phyloP scores from a whole-genome alignment of 2,797 vertebrate species.

The Cetoscarus ocellatus region DNA sequence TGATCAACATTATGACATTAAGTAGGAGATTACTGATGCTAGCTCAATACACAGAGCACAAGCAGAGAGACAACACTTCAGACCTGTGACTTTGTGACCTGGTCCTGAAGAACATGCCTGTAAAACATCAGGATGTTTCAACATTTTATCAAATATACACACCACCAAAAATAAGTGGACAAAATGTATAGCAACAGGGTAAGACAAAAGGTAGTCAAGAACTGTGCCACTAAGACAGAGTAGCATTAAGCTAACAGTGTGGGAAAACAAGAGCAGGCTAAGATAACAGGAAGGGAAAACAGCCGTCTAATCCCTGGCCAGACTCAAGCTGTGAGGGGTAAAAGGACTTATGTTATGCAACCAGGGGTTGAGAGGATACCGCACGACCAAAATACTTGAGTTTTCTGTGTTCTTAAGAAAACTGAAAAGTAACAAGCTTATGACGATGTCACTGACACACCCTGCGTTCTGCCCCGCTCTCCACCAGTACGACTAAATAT shows the following conservation, averaged over 20 bases:
- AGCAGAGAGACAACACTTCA: too few relatives aligned
- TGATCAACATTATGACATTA: constrained; percentile 6
- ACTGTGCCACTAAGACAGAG: constrained; percentile 24
- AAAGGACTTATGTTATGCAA: constrained; percentile 78
- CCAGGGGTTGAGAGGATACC: constrained; percentile 59
- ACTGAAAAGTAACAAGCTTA: constrained; percentile 66
- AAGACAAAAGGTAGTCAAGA: constrained; percentile 7
- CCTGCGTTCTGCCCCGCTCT: constrained; percentile 16
- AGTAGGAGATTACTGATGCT: constrained; percentile 6
- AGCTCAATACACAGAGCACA: too few relatives aligned
- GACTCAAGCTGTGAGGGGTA: constrained; percentile 79
- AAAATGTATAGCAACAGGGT: too few relatives aligned
- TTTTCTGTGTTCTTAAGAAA: constrained; percentile 66
- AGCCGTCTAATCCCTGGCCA: constrained; percentile 78
- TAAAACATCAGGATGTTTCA: too few relatives aligned
- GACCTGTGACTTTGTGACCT: constrained; percentile 1
- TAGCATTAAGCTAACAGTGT: constrained; percentile 57
- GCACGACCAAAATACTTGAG: constrained; percentile 59
- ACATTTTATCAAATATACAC: too few relatives aligned
- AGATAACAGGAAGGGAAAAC: constrained; percentile 79
- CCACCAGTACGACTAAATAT: constrained; percentile 35
- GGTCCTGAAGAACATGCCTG: constrained; percentile 7
- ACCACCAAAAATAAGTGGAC: too few relatives aligned
- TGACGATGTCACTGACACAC: constrained; percentile 37
- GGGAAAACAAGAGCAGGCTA: constrained; percentile 71